Percentiles rank a stretch among this genome's conserved stretches.
These are phyloP conservation scores for Psylliodes chrysocephalus DNA, from an alignment of 2,888 invertebrate genomes.

Conservation along the genomic window DNA sequence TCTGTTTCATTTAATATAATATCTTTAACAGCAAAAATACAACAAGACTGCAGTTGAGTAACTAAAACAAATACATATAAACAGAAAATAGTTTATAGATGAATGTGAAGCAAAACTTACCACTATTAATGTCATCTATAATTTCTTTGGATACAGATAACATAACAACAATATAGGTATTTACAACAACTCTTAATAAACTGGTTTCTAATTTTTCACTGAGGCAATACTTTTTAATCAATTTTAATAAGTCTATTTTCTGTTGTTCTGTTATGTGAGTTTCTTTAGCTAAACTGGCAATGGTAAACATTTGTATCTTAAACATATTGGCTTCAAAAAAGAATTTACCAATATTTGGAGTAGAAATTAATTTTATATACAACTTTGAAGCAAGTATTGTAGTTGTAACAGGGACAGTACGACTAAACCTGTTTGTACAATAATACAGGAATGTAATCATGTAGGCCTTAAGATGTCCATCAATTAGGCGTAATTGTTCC, in stretches of 20 bases:
- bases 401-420: conserved; percentile 40
- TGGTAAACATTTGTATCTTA: conserved; percentile 32
- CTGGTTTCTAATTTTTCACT: conserved; percentile 25
- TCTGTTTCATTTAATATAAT: conserved; percentile 34
- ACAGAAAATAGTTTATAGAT: background rate
- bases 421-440: conserved; percentile 41
- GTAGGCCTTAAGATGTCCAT: conserved; percentile 48
- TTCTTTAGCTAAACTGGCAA: conserved; percentile 25
- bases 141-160: conserved; percentile 24
- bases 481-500: conserved; percentile 45
- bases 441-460: conserved; percentile 48
- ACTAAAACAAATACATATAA: conserved; percentile 22
- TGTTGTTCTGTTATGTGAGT: conserved; percentile 21
- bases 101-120: no score
- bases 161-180: conserved; percentile 40
- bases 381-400: conserved; percentile 42
- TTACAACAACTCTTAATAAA: conserved; percentile 37
- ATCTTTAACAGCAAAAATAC: conserved; percentile 29
- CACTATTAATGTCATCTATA: conserved; percentile 19
- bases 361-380: conserved; percentile 45
- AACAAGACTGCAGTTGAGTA: conserved; percentile 18
- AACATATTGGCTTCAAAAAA: conserved; percentile 46
- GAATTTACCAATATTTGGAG: conserved; percentile 46
- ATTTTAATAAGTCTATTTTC: conserved; percentile 38
- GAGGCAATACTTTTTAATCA: conserved; percentile 35